Conservation (phyloP, 2,797 vertebrate genomes). For the Lacerta agilis region DNA sequence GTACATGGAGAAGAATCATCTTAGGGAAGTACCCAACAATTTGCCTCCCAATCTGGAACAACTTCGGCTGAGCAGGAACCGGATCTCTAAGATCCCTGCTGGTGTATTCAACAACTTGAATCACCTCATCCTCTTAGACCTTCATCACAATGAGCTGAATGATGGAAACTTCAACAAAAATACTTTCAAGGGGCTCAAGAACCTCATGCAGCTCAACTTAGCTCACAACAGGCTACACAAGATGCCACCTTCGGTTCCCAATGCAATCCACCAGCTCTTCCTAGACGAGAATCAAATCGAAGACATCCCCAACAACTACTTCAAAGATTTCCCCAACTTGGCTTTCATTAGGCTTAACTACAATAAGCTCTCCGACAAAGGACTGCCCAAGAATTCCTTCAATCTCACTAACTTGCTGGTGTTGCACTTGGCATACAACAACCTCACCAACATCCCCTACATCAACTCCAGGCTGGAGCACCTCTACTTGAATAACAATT, state of each 20-base stretch:
- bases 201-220: constrained; percentile 94
- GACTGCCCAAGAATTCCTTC: constrained; percentile 91
- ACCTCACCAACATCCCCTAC: constrained; percentile 85
- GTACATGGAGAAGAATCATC: constrained; percentile 89
- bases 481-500: constrained; percentile 95
- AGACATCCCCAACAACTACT: constrained; percentile 90
- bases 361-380: constrained; percentile 92
- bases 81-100: constrained; percentile 89
- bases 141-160: constrained; percentile 91
- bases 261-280: constrained; percentile 89
- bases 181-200: constrained; percentile 91
- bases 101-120: constrained; percentile 89
- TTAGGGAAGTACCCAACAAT: constrained; percentile 90
- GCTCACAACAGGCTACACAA: constrained; percentile 91
- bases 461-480: constrained; percentile 91
- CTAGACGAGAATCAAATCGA: constrained; percentile 94
- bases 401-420: constrained; percentile 92
- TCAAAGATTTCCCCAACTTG: constrained; percentile 87
- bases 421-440: constrained; percentile 94
- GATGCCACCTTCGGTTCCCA: constrained; percentile 90
- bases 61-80: constrained; percentile 90
- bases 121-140: constrained; percentile 90
- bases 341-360: constrained; percentile 93
- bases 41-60: constrained; percentile 91
- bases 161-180: constrained; percentile 88